phyloP scores from a whole-genome alignment of 1,140 invertebrate genomes.

The Euura saliciscinereae region DNA sequence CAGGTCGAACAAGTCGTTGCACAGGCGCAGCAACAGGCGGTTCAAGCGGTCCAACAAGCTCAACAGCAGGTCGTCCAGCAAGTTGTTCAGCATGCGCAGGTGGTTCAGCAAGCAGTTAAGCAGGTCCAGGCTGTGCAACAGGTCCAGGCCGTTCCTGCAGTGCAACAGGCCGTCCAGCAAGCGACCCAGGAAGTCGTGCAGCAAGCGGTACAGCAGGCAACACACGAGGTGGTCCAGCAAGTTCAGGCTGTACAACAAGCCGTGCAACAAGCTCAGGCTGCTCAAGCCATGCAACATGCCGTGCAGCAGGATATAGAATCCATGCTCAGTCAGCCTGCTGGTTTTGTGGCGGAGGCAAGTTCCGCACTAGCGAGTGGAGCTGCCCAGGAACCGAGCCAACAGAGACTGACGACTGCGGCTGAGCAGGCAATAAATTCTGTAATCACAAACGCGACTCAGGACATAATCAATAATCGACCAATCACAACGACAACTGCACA shows the following conservation, averaged over 20 bases:
- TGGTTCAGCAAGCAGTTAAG: slow-evolving; percentile 40
- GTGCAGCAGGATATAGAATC: slow-evolving; percentile 57
- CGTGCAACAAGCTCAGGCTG: slow-evolving; percentile 61
- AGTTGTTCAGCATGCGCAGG: slow-evolving; percentile 43
- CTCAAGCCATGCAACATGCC: slow-evolving; percentile 56
- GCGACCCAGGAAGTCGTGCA: slow-evolving; percentile 65
- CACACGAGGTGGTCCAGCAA: slow-evolving; percentile 42
- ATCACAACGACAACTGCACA: slow-evolving; percentile 55
- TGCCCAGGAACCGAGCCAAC: slow-evolving; percentile 52
- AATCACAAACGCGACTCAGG: slow-evolving; percentile 55
- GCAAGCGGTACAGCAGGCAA: slow-evolving; percentile 62
- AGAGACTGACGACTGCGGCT: slow-evolving; percentile 52
- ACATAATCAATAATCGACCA: slow-evolving; percentile 56
- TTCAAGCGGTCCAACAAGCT: slow-evolving; percentile 55
- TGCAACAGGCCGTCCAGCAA: slow-evolving; percentile 63
- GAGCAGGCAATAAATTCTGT: slow-evolving; percentile 56
- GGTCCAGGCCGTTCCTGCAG: slow-evolving; percentile 58
- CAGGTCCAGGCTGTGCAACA: slow-evolving; percentile 53
- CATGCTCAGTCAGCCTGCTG: slow-evolving; percentile 51
- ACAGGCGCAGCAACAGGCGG: slow-evolving; percentile 55
- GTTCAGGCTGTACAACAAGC: slow-evolving; percentile 66
- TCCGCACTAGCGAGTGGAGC: slow-evolving; percentile 53
- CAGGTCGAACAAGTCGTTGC: slow-evolving; percentile 55
- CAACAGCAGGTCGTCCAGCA: slow-evolving; percentile 59
- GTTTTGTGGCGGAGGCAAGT: slow-evolving; percentile 55